Evolutionary conservation across 2,888 invertebrate genomes (phyloP), one percentile per base, ranked within the genome.

Genomic region (Nematopogon swammerdamellus): DNA sequence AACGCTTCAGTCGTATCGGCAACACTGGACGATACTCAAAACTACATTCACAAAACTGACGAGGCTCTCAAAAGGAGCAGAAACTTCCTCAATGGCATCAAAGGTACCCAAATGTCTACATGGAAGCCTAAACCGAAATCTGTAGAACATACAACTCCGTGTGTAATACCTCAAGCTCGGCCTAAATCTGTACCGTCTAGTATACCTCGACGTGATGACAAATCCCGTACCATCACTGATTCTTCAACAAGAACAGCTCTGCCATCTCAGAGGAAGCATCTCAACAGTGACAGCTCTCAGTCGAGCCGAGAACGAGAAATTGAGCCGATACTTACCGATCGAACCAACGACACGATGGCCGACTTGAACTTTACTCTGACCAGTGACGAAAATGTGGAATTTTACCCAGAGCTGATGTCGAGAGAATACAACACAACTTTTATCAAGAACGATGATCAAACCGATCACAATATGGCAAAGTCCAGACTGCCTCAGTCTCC

Each of bases 261-360:
- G 45, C 18, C 19, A 18, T 16, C 19, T 14, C 36, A 4, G 6
- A 36, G 36, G 11, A 36, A 14, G 3, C 36, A 14, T 36, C 36
- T 8, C n/a, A 25, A 46, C 19, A 36, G 48, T 42, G 17, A 44
- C 17, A 29, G 42, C 46, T 49, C 44, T 19, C 4, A 45, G 10
- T 18, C 43, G 18, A 19, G 46, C 44, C 45, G 17, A 62, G 19
- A 72, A 4, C n/a, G n/a, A n/a, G 71, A 72, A 4, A 64, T 61
- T 54, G 80, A 77, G 1, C 63, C 62, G 18, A 63, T 72, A 11
- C 52, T 74, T 45, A 79, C 77, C 36, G 76, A 77, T 54, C 69
- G 77, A 63, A 79, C 80, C 56, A 79, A 72, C 60, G 80, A 80
- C 53, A 80, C 80, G 1, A 59, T 80, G 63, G 80, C 76, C 0